A percentile compares a stretch with the other conserved stretches of the same genome.
Conservation (phyloP, 2,797 vertebrate genomes). For the Alfaro cultratus region DNA sequence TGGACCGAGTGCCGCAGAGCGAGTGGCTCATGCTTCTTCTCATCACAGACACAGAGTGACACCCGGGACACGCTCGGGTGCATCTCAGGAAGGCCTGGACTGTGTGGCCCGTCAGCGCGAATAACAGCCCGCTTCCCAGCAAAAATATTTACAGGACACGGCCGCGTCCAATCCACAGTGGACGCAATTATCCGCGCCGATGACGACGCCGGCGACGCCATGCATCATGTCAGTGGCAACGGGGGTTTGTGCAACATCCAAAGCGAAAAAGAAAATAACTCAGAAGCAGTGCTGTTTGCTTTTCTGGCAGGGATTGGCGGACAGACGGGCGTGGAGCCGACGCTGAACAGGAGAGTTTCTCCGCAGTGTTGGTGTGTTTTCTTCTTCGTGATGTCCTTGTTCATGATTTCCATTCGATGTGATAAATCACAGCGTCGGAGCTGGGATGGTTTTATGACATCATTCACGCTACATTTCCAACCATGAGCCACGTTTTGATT, state of each 20-base stretch:
- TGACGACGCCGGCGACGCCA: constrained; percentile 57
- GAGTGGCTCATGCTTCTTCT: constrained; percentile 75
- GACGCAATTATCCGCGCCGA: constrained; percentile 74
- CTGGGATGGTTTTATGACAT: constrained; percentile 79
- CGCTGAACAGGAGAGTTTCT: constrained; percentile 60
- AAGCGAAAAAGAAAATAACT: constrained; percentile 74
- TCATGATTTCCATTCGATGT: constrained; percentile 64
- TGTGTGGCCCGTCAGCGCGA: constrained; percentile 47
- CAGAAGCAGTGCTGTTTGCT: constrained; percentile 64
- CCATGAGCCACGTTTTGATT: constrained; percentile 79
- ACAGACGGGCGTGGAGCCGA: constrained; percentile 40
- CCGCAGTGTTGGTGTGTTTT: constrained; percentile 20
- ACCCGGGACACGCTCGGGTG: constrained; percentile 71
- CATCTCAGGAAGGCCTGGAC: constrained; percentile 76
- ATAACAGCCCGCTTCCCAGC: constrained; percentile 52
- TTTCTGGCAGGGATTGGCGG: constrained; percentile 42
- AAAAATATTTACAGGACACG: constrained; percentile 62
- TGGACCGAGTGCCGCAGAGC: constrained; percentile 75
- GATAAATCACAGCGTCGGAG: constrained; percentile 78
- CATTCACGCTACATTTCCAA: constrained; percentile 85
- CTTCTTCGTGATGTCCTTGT: constrained; percentile 44
- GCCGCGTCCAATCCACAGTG: constrained; percentile 51
- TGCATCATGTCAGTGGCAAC: constrained; percentile 69
- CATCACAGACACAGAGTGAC: constrained; percentile 78
- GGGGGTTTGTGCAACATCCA: constrained; percentile 65